Base-by-base conservation (phyloP, 2,113 vertebrate species). In the Himantopus leucocephalus region DNA sequence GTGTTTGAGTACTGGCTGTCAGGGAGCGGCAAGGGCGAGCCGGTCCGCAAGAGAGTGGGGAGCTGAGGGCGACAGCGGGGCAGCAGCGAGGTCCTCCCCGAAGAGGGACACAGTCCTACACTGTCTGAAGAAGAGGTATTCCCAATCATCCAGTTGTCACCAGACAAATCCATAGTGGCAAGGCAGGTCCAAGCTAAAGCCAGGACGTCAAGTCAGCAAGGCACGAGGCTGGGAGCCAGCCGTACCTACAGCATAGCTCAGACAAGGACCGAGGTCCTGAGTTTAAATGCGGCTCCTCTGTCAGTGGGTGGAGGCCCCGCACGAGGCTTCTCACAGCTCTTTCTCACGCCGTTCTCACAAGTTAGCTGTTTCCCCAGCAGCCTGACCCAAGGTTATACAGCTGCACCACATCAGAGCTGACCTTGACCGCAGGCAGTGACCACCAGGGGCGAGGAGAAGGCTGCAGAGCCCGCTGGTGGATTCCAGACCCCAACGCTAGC, bases 91-190 rank as follows among this genome's bases (percentile, higher is more conserved):
- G 14, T 34, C 12, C 35, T 32, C 55, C 29, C 35, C 47, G 17
- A 5, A 9, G 15, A 50, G 75, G 26, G 14, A 47, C 14, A 1
- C 1, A 5, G 37, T 7, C 43, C 37, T 24, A 8, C 1, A 0
- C 17, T 23, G 14, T 9, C n/a, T 39, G 74, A 30, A 56, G 47
- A 68, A 43, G 32, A 20, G 32, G 2, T 16, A 5, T 21, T 22
- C 15, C 59, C 66, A 37, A 1, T 8, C 1, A 2, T 9, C 45
- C 67, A 30, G 50, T 4, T 21, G 10, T 29, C 41, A 9, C 10
- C 47, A 29, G 66, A 10, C 32, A 66, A 80, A 58, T 37, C 66
- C 20, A 3, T 23, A 29, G 55, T 4, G 75, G 7, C 26, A 21
- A 21, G 24, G 30, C 48, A 73, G 43, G 70, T 67, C 34, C 43